A percentile compares a stretch with the other conserved stretches of the same genome.
Evolutionary conservation across 2,888 invertebrate species (phyloP).

Genomic region (Drosophila sordidapex): DNA sequence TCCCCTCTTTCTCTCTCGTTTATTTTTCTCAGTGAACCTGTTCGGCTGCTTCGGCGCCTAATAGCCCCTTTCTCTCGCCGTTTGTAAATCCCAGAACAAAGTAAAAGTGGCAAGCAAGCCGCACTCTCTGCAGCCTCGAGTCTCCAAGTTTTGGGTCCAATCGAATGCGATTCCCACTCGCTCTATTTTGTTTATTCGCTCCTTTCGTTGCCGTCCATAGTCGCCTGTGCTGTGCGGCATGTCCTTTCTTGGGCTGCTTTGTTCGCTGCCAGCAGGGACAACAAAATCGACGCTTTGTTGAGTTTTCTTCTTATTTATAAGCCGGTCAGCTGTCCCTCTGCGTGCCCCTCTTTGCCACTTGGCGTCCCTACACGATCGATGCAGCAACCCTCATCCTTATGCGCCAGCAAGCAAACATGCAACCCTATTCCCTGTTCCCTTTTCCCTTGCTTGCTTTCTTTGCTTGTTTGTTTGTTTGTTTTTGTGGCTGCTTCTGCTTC

Average conservation of each 20-base stretch:
- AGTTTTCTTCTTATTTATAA: conserved; percentile 30
- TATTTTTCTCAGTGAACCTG: conserved; percentile 32
- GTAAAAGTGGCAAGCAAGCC: conserved; percentile 9
- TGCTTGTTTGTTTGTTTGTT: conserved; percentile 44
- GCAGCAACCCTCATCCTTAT: conserved; percentile 50
- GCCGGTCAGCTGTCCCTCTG: conserved; percentile 53
- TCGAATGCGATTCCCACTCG: conserved; percentile 6
- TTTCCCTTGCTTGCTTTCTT: background rate
- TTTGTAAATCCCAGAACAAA: conserved; percentile 18
- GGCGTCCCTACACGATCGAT: conserved; percentile 7
- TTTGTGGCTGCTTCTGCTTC: conserved; percentile 26
- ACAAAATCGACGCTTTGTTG: conserved; percentile 49
- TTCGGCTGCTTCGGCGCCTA: conserved; percentile 47
- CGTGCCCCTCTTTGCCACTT: background rate
- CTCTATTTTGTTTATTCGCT: conserved; percentile 23
- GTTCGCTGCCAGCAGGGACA: conserved; percentile 39
- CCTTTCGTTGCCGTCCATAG: conserved; percentile 11
- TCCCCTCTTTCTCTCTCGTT: conserved; percentile 3
- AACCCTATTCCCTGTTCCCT: conserved; percentile 44
- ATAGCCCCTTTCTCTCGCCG: conserved; percentile 5
- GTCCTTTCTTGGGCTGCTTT: conserved; percentile 46
- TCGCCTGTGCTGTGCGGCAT: conserved; percentile 22
- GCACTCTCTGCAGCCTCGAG: conserved; percentile 13
- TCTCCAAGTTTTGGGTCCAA: conserved; percentile 2
- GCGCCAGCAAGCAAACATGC: conserved; percentile 42